phyloP scores from a whole-genome alignment of 2,797 vertebrate species.

The Gymnoscopelus microlampas region DNA sequence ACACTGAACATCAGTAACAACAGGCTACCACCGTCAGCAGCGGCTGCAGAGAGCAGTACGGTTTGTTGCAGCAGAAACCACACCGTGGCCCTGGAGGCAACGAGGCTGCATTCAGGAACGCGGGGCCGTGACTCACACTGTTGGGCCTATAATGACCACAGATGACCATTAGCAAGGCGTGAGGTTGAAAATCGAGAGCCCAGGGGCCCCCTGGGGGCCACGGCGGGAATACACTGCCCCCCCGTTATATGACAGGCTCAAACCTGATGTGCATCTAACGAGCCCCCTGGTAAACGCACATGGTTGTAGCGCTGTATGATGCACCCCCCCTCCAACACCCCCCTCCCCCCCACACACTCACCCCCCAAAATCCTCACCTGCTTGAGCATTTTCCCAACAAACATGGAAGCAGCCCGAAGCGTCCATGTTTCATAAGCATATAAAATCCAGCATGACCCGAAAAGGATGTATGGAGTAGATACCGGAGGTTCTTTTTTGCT shows the following conservation, averaged over 20 bases:
- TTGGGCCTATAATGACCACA: slow-evolving; percentile 74
- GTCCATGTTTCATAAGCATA: slow-evolving; percentile 13
- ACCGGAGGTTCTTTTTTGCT: background rate
- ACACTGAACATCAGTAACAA: slow-evolving; percentile 65
- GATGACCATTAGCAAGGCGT: slow-evolving; percentile 76
- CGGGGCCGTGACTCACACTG: slow-evolving; percentile 72
- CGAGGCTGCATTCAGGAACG: slow-evolving; percentile 45
- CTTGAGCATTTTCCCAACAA: slow-evolving; percentile 22
- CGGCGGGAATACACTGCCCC: slow-evolving; percentile 60
- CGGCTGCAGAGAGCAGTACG: too few relatives aligned
- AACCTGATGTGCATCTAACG: slow-evolving; percentile 74
- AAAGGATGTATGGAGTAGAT: background rate
- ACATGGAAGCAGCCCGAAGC: slow-evolving; percentile 6
- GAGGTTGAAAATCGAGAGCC: slow-evolving; percentile 66
- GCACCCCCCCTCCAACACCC: background rate
- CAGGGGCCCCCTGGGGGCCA: slow-evolving; percentile 44
- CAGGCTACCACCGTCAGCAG: slow-evolving; percentile 14
- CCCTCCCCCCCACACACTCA: slow-evolving; percentile 12
- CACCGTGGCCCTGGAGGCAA: slow-evolving; percentile 41
- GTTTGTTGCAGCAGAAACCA: slow-evolving; percentile 38
- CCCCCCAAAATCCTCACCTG: slow-evolving; percentile 37
- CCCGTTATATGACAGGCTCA: slow-evolving; percentile 74
- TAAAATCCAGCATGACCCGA: slow-evolving; percentile 25
- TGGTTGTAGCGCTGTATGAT: background rate
- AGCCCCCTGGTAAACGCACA: slow-evolving; percentile 69